A percentile compares a stretch with the other conserved stretches of the same genome.
Conservation (phyloP, 1,140 invertebrate genomes). For the Drosophila murphyi region DNA sequence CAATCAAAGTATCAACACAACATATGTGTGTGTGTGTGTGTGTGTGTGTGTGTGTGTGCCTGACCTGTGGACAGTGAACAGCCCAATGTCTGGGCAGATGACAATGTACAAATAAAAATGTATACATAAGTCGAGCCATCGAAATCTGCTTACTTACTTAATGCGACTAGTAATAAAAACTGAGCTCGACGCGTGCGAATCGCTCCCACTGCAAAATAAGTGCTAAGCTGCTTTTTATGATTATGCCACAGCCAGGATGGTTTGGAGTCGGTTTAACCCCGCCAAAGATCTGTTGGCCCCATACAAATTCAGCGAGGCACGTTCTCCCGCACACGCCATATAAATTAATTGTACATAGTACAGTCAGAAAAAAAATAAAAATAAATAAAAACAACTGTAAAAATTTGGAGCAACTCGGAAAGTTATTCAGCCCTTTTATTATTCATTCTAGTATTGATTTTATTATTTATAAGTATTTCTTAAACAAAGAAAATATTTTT, state of each 20-base stretch:
- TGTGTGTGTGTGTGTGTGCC: not conserved
- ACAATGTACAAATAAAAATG: constrained; percentile 18
- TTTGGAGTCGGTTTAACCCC: not conserved
- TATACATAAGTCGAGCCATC: constrained; percentile 40
- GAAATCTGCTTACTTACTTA: constrained; percentile 54
- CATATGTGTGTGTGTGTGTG: constrained; percentile 23
- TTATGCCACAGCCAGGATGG: constrained; percentile 29
- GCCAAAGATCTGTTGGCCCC: not conserved
- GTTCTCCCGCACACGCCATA: not conserved
- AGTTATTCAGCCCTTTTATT: too few species aligned
- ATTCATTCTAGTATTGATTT: too few species aligned
- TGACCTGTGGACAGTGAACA: constrained; percentile 18
- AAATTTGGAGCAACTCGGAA: too few species aligned
- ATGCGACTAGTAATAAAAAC: constrained; percentile 51
- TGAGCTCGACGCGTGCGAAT: constrained; percentile 19
- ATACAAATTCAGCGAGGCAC: not conserved
- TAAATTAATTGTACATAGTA: too few species aligned
- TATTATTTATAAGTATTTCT: too few species aligned
- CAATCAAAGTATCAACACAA: constrained; percentile 65
- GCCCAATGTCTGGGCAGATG: constrained; percentile 36
- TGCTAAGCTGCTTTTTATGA: constrained; percentile 70
- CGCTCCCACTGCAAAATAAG: constrained; percentile 44
- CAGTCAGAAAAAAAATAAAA: too few species aligned
- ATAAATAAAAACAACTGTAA: too few species aligned
- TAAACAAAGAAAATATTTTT: too few species aligned